Base-by-base conservation (phyloP, 2,113 vertebrate species). In the Petaurus breviceps region DNA sequence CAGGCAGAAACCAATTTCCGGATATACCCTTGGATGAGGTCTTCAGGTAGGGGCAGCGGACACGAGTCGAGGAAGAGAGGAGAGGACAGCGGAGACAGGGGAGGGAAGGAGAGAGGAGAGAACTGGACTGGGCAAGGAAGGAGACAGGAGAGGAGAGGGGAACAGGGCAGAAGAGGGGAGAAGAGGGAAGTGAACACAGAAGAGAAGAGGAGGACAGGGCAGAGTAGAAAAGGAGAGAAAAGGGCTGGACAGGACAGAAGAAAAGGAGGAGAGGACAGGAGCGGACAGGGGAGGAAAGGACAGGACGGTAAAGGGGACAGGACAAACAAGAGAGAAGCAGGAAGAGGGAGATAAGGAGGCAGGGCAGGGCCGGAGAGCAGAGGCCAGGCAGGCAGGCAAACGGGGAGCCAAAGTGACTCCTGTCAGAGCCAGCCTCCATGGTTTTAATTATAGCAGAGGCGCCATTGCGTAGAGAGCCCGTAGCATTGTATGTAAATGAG, bases 11-110 rank as follows among this genome's bases (percentile, higher is more conserved):
- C 99, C 98, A 99, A 98, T 98, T 98, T 99, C 99, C 99, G 99
- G 98, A 99, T 99, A 99, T 99, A 99, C 96, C 99, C 99, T 92
- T 99, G 99, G 99, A 99, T 99, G 99, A 99, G 98, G 98, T 99
- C 99, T 98, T 99, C 99, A 99, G 99, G 99, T 99, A 99, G 98
- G 99, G 98, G 98, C 97, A 93, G 97, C 96, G 95, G 68, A 43
- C 91, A 96, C 95, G 51, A 46, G 98, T 97, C 97, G 97, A 97
- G 96, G 52, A 3, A 6, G 50, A 46, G 57, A 61, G 95, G 51
- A n/a, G 98, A 97, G 97, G 97, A 97, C 61, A n/a, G 31, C 8
- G 37, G 28, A 49, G 92, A 91, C 31, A 91, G 28, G 94, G 89
- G n/a, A 31, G 94, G 3, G 51, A 0, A n/a, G 90, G 95, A 3